phyloP scores from a whole-genome alignment of 2,797 vertebrate genomes.

The Nannoperca obscura region DNA sequence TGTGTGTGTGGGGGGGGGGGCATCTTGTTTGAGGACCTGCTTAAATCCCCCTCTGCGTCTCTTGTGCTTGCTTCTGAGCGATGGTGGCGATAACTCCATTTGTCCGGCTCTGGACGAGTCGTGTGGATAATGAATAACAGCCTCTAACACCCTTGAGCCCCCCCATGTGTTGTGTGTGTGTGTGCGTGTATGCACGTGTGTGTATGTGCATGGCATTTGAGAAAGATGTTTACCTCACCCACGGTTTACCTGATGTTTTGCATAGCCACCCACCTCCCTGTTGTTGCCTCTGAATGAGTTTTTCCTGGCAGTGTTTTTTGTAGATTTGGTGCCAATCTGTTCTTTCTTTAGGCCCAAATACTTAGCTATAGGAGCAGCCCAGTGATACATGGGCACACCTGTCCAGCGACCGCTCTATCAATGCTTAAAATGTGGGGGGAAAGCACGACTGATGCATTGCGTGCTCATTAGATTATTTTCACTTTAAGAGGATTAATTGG shows the following conservation, averaged over 20 bases:
- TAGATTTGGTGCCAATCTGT: not conserved
- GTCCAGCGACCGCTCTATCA: slow-evolving; percentile 3
- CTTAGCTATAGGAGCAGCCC: not conserved
- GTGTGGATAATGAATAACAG: slow-evolving; percentile 87
- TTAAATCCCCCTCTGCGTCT: slow-evolving; percentile 77
- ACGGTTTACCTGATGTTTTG: slow-evolving; percentile 67
- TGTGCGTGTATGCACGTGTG: slow-evolving; percentile 39
- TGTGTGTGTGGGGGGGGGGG: slow-evolving; percentile 52
- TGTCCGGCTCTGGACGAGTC: slow-evolving; percentile 81
- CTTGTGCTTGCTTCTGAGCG: slow-evolving; percentile 75
- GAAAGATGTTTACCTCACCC: slow-evolving; percentile 76
- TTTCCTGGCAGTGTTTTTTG: slow-evolving; percentile 46
- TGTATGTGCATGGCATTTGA: slow-evolving; percentile 68
- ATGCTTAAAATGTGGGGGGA: not conserved
- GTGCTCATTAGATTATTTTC: slow-evolving; percentile 60
- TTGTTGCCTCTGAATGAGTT: slow-evolving; percentile 39
- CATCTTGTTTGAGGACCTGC: slow-evolving; percentile 86
- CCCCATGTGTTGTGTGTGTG: slow-evolving; percentile 38
- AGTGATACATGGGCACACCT: not conserved
- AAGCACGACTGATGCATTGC: slow-evolving; percentile 30
- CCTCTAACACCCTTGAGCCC: slow-evolving; percentile 78
- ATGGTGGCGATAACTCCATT: slow-evolving; percentile 84
- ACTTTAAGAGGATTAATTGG: slow-evolving; percentile 76
- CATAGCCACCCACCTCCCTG: slow-evolving; percentile 36
- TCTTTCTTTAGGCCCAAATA: slow-evolving; percentile 4